Conservation (phyloP, 2,888 invertebrate genomes). For the Caenorhabditis virilis region DNA sequence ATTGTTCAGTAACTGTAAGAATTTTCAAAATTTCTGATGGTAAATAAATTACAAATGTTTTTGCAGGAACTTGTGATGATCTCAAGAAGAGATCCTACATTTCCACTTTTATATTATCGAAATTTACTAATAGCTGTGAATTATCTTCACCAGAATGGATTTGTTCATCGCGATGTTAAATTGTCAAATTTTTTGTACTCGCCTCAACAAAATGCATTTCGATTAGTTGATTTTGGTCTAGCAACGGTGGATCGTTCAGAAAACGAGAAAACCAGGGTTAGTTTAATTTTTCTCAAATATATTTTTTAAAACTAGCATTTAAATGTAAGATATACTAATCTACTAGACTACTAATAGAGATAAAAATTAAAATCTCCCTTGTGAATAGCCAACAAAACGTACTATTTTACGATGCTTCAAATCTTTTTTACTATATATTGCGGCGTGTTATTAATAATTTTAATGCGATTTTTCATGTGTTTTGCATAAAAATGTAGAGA, state of each 20-base stretch:
- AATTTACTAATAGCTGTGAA: constrained; percentile 24
- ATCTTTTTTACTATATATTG: no score
- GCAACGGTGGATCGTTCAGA: constrained; percentile 21
- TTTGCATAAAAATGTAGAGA: no score
- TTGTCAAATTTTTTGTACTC: constrained; percentile 35
- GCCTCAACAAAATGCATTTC: constrained; percentile 17
- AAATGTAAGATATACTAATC: no score
- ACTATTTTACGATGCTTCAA: no score
- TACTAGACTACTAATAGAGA: no score
- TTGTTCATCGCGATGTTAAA: constrained; percentile 35
- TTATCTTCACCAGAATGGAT: constrained; percentile 31
- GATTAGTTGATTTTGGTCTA: constrained; percentile 34
- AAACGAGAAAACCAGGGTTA: constrained; percentile 20
- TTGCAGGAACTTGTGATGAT: constrained; percentile 12
- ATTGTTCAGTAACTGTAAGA: constrained; percentile 15
- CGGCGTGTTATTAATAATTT: no score
- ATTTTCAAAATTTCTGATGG: no score
- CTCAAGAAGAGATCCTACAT: constrained; percentile 12
- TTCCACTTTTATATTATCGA: constrained; percentile 17
- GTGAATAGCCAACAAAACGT: no score
- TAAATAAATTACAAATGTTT: no score
- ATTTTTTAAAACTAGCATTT: no score
- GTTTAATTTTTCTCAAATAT: background rate
- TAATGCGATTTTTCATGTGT: no score
- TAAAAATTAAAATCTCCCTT: no score